Conservation (phyloP, 2,113 vertebrate genomes). For the Pollimyrus isidori region DNA sequence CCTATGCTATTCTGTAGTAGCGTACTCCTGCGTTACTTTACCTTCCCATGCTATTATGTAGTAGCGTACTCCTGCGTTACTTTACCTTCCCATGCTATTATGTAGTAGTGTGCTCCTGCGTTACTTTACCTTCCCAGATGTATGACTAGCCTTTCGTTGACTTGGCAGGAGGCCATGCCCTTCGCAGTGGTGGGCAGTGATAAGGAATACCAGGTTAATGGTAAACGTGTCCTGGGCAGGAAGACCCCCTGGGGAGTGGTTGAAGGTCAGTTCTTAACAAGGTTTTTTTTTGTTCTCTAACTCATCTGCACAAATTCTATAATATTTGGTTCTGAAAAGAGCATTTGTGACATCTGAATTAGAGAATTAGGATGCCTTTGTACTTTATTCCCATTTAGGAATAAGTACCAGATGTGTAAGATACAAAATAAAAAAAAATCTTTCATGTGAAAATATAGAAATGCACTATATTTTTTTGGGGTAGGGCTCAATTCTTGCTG, state of each 20-base stretch:
- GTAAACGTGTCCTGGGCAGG: conserved; percentile 86
- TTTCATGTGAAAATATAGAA: neutral
- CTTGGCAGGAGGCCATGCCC: conserved; percentile 84
- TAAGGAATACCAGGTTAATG: conserved; percentile 94
- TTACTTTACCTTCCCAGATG: neutral
- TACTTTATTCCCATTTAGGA: neutral
- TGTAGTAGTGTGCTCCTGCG: too few relatives aligned
- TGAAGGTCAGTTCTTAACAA: conserved; percentile 68
- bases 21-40: neutral
- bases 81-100: too few relatives aligned
- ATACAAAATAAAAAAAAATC: neutral
- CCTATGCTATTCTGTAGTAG: neutral
- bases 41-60: neutral
- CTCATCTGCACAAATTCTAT: neutral
- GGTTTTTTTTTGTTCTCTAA: neutral
- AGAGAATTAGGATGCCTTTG: neutral
- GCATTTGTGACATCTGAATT: neutral
- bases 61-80: too few relatives aligned
- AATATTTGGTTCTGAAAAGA: neutral
- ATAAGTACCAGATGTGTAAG: neutral
- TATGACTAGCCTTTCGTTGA: conserved; percentile 1
- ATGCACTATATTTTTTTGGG: neutral
- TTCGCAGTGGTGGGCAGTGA: conserved; percentile 95
- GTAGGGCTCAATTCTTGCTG: neutral
- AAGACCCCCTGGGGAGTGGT: conserved; percentile 95